Evolutionary conservation across 2,888 invertebrate genomes (phyloP).

Genomic region (Pimpla rufipes): DNA sequence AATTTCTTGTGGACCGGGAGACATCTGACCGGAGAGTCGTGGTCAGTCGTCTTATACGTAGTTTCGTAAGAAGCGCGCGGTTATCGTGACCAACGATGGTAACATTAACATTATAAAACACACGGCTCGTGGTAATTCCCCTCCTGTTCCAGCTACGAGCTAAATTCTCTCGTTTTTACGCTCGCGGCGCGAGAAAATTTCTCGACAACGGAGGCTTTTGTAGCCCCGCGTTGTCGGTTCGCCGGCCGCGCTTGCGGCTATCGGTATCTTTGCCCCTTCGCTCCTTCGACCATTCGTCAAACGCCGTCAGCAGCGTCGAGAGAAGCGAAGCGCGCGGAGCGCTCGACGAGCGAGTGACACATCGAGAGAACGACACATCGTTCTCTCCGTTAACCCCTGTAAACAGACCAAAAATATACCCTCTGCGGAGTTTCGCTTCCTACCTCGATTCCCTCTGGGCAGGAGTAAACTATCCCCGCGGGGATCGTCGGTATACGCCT

Average conservation of each 20-base stretch:
- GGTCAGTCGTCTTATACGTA: too few species aligned
- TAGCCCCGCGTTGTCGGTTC: conserved; percentile 15
- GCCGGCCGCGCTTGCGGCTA: too few species aligned
- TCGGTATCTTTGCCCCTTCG: conserved; percentile 59
- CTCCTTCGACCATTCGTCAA: conserved; percentile 39
- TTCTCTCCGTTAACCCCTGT: conserved; percentile 17
- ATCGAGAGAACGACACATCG: not conserved
- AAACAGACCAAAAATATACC: conserved; percentile 50
- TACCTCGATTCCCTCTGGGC: conserved; percentile 35
- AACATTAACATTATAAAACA: conserved; percentile 43
- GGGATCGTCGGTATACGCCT: too few species aligned
- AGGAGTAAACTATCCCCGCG: conserved; percentile 27
- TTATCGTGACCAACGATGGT: conserved; percentile 17
- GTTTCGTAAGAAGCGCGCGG: not conserved
- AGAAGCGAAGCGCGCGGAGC: too few species aligned
- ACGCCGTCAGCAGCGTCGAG: conserved; percentile 5
- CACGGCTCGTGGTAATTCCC: conserved; percentile 47
- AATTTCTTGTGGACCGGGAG: not conserved
- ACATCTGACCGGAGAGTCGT: not conserved
- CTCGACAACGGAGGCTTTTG: conserved; percentile 63
- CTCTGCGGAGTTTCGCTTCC: conserved; percentile 19
- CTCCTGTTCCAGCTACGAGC: not conserved
- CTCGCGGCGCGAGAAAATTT: conserved; percentile 18
- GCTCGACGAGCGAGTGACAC: not conserved
- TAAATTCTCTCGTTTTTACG: too few species aligned